Conservation (phyloP, 2,113 vertebrate genomes). For the Hippocampus zosterae region DNA sequence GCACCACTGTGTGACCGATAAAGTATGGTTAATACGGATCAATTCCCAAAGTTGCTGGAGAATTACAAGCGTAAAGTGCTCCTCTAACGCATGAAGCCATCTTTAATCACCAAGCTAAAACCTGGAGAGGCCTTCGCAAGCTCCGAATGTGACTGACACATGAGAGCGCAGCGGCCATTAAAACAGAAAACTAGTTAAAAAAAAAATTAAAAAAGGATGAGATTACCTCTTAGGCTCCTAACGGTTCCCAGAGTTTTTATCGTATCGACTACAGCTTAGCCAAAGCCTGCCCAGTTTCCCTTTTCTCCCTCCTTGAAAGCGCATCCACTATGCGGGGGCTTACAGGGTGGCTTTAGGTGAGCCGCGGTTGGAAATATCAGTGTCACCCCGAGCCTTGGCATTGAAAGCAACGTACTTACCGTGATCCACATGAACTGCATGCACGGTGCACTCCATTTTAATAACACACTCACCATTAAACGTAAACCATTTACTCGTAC, state of each 20-base stretch:
- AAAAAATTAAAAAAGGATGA: conserved; percentile 46
- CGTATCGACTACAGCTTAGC: conserved; percentile 73
- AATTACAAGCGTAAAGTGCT: conserved; percentile 27
- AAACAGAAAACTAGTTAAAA: conserved; percentile 64
- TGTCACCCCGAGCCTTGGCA: conserved; percentile 59
- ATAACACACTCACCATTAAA: conserved; percentile 3
- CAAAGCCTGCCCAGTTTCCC: conserved; percentile 65
- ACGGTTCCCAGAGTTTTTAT: conserved; percentile 69
- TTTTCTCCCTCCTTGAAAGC: conserved; percentile 61
- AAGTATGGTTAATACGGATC: neutral
- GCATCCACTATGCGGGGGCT: conserved; percentile 60
- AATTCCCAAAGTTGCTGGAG: conserved; percentile 12
- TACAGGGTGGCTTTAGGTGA: conserved; percentile 66
- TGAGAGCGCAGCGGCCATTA: conserved; percentile 58
- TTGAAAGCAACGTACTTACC: conserved; percentile 31
- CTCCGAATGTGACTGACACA: conserved; percentile 58
- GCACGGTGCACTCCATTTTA: neutral
- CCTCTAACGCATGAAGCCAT: conserved; percentile 30
- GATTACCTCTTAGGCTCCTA: conserved; percentile 68
- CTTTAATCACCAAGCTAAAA: conserved; percentile 44
- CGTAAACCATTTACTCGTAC: neutral
- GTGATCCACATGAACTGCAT: neutral
- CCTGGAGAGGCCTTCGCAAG: conserved; percentile 23
- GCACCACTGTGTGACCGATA: neutral
- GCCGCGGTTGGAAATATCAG: conserved; percentile 52